Percentiles rank a stretch among this genome's conserved stretches.
Evolutionary conservation across 2,113 vertebrate genomes (phyloP).

Genomic region (Catagonus wagneri): DNA sequence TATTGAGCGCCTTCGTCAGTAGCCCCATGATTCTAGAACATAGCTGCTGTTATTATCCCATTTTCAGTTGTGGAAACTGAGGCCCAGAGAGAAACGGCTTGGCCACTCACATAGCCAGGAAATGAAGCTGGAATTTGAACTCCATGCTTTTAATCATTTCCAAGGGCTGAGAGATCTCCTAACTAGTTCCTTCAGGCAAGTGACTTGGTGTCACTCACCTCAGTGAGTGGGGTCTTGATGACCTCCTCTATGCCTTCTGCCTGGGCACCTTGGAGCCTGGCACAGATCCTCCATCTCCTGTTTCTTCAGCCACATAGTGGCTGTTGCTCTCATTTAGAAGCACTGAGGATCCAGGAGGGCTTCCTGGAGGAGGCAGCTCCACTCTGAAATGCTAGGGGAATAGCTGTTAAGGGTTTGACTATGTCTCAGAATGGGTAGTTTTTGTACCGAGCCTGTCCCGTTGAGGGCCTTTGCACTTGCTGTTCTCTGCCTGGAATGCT

Average conservation of each 20-base stretch:
- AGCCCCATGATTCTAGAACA: not conserved
- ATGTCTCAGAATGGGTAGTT: not conserved
- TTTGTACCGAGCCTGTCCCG: not conserved
- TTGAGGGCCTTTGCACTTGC: constrained; percentile 1
- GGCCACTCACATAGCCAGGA: not conserved
- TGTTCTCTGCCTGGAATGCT: not conserved
- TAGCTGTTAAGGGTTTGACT: not conserved
- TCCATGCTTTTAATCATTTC: not conserved
- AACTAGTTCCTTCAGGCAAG: not conserved
- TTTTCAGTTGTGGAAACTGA: not conserved
- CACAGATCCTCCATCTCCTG: not conserved
- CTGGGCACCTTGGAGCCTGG: not conserved
- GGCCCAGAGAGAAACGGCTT: not conserved
- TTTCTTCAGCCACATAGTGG: not conserved
- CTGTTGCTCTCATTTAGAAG: not conserved
- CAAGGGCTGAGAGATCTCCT: not conserved
- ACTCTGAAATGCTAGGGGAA: not conserved
- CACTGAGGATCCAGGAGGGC: not conserved
- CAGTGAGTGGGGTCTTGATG: not conserved
- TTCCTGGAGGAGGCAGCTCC: not conserved
- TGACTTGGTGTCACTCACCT: not conserved
- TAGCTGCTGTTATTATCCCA: no score
- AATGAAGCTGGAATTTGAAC: not conserved
- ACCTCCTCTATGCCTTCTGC: not conserved
- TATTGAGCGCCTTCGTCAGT: not conserved